Conservation (phyloP, 2,797 vertebrate species). For the Decapterus maruadsi region DNA sequence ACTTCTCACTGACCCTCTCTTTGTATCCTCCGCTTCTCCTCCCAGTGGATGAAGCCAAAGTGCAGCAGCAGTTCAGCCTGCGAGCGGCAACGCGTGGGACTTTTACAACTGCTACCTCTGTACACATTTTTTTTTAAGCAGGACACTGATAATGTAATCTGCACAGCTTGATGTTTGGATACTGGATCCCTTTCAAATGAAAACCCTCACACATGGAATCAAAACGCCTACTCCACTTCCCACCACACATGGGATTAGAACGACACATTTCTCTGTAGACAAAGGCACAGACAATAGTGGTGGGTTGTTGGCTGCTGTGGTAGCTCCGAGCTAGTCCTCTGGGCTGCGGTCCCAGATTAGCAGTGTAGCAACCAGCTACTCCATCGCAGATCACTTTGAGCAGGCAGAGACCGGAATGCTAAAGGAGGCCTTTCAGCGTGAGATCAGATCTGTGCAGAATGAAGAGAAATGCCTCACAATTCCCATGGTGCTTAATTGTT, state of each 20-base stretch:
- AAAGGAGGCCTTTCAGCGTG: conserved; percentile 15
- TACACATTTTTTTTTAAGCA: conserved; percentile 39
- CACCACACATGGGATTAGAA: conserved; percentile 76
- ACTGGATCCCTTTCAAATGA: conserved; percentile 59
- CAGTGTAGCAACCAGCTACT: conserved; percentile 50
- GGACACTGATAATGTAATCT: conserved; percentile 63
- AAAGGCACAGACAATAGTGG: conserved; percentile 74
- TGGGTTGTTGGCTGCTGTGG: conserved; percentile 69
- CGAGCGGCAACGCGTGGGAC: conserved; percentile 43
- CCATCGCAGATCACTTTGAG: conserved; percentile 35
- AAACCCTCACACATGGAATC: conserved; percentile 65
- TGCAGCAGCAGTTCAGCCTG: conserved; percentile 21
- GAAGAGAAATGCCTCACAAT: not conserved
- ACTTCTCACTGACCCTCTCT: conserved; percentile 1
- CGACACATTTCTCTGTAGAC: conserved; percentile 73
- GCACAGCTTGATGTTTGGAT: conserved; percentile 62
- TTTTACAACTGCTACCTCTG: conserved; percentile 51
- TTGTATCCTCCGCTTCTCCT: not conserved
- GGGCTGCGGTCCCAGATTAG: conserved; percentile 74
- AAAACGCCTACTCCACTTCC: conserved; percentile 71
- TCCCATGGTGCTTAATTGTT: not conserved
- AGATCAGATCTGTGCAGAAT: conserved; percentile 33
- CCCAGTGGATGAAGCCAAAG: conserved; percentile 1
- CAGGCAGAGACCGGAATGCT: conserved; percentile 26
- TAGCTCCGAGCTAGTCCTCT: conserved; percentile 68